A percentile compares a stretch with the other conserved stretches of the same genome.
Evolutionary conservation across 2,888 invertebrate genomes (phyloP).

Genomic region (Chloroclysta siterata): DNA sequence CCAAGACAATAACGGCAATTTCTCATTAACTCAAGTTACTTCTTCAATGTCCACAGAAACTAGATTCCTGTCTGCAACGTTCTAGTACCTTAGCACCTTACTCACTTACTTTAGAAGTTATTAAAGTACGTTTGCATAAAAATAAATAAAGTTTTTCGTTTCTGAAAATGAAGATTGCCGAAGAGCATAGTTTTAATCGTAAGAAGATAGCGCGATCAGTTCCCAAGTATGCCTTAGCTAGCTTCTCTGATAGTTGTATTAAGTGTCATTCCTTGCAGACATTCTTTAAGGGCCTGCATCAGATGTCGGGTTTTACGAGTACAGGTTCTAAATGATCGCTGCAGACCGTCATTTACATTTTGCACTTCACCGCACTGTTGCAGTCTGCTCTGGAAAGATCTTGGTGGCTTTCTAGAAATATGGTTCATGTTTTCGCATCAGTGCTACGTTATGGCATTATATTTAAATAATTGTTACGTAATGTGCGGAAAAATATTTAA

Average conservation of each 20-base stretch:
- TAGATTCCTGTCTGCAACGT: not conserved
- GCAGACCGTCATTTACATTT: slow-evolving; percentile 28
- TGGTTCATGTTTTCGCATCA: too few relatives aligned
- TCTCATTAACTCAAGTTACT: slow-evolving; percentile 5
- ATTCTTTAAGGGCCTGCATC: slow-evolving; percentile 24
- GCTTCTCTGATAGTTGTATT: slow-evolving; percentile 1
- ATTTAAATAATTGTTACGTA: too few relatives aligned
- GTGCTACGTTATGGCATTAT: too few relatives aligned
- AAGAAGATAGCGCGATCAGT: not conserved
- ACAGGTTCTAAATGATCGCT: slow-evolving; percentile 10
- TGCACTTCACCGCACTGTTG: slow-evolving; percentile 6
- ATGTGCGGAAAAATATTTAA: too few relatives aligned
- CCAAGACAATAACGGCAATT: slow-evolving; percentile 2
- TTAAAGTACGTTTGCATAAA: too few relatives aligned
- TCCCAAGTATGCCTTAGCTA: too few relatives aligned
- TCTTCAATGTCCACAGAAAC: slow-evolving; percentile 14
- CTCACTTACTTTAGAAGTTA: not conserved
- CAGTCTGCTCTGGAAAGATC: slow-evolving; percentile 1
- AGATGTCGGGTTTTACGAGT: slow-evolving; percentile 22
- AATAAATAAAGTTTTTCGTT: too few relatives aligned
- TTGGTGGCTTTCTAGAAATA: not conserved
- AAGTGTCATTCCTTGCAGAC: slow-evolving; percentile 20
- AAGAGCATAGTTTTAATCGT: too few relatives aligned
- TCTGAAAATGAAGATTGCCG: too few relatives aligned
- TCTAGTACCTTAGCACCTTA: not conserved